These are phyloP conservation scores for Imbricaverruca yamaguchii DNA, from an alignment of 2,888 invertebrate species.

Conservation along the genomic window DNA sequence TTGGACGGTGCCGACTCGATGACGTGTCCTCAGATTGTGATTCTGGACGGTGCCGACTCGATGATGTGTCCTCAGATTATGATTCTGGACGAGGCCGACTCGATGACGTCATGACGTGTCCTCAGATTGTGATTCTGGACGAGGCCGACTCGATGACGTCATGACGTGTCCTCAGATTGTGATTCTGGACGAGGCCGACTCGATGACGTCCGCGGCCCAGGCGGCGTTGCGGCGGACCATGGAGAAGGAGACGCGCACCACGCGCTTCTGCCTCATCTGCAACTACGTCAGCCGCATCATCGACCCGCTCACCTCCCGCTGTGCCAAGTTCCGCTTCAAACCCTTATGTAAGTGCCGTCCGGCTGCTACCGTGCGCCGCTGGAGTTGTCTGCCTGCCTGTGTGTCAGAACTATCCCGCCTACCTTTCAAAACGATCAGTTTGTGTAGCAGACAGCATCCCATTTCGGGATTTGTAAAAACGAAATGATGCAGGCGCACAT, in stretches of 20 bases:
- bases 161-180: constrained; percentile 62
- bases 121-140: constrained; percentile 87
- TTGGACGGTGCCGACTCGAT: constrained; percentile 99
- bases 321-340: constrained; percentile 96
- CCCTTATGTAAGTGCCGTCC: constrained; percentile 56
- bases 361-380: too few relatives aligned
- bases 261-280: constrained; percentile 95
- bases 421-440: too few relatives aligned
- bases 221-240: constrained; percentile 93
- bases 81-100: constrained; percentile 97
- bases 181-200: constrained; percentile 97
- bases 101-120: constrained; percentile 77
- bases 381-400: too few relatives aligned
- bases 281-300: constrained; percentile 98
- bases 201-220: constrained; percentile 96
- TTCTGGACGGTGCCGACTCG: constrained; percentile 97
- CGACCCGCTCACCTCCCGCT: constrained; percentile 93
- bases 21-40: constrained; percentile 93
- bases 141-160: constrained; percentile 99
- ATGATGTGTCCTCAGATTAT: constrained; percentile 87
- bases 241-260: constrained; percentile 90
- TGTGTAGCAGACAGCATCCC: too few relatives aligned
- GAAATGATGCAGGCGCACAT: too few relatives aligned
- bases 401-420: too few relatives aligned
- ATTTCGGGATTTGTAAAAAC: too few relatives aligned